Conservation (phyloP, 2,888 invertebrate species). For the Ametastegia equiseti region DNA sequence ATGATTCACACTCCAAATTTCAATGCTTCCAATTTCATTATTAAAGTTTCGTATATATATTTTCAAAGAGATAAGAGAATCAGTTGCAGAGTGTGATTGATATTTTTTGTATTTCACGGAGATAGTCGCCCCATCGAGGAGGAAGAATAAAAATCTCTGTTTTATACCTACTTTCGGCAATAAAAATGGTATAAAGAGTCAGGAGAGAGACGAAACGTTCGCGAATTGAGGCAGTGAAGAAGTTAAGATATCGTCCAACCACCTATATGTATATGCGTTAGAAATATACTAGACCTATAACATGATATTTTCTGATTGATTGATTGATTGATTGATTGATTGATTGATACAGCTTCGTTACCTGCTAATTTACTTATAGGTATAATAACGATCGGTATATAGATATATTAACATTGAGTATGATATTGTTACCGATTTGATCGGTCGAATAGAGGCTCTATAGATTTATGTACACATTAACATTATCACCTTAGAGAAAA, state of each 20-base stretch:
- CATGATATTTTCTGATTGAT: slow-evolving; percentile 24
- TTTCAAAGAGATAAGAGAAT: not conserved
- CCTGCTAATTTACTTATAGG: slow-evolving; percentile 1
- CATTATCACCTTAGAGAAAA: slow-evolving; percentile 20
- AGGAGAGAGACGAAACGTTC: not conserved
- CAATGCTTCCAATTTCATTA: not conserved
- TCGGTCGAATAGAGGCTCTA: slow-evolving; percentile 24
- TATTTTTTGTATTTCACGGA: not conserved
- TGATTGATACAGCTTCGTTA: slow-evolving; percentile 30
- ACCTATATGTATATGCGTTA: slow-evolving; percentile 35
- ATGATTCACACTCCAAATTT: not conserved
- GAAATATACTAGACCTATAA: not conserved
- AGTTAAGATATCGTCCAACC: not conserved
- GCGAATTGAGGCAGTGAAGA: slow-evolving; percentile 16
- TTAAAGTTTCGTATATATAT: not conserved
- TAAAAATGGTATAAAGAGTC: not conserved
- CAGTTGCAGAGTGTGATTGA: not conserved
- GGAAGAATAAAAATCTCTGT: not conserved
- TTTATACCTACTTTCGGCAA: not conserved
- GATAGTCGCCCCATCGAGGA: not conserved
- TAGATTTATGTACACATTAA: slow-evolving; percentile 28
- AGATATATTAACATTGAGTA: slow-evolving; percentile 16
- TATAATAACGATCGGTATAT: slow-evolving; percentile 27
- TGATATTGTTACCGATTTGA: slow-evolving; percentile 39
- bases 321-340: too few relatives aligned